These are phyloP conservation scores for Eidolon dupreanum DNA, from an alignment of 2,797 vertebrate species.

Conservation along the genomic window DNA sequence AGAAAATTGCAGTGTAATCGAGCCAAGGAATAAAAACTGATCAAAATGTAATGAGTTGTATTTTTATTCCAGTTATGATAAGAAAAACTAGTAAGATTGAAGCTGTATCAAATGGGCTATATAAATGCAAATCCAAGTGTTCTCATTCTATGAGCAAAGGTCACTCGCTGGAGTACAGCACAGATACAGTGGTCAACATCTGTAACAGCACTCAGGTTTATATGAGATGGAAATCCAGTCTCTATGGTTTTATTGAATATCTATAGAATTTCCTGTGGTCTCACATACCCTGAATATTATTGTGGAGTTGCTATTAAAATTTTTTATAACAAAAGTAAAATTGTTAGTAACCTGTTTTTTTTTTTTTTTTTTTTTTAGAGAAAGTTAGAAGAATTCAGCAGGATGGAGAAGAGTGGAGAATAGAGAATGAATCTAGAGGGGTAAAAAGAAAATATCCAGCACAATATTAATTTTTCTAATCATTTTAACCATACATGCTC, in stretches of 20 bases:
- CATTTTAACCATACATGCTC: not conserved
- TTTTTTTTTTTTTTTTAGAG: not conserved
- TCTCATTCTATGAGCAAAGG: not conserved
- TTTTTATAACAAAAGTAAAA: slow-evolving; percentile 5
- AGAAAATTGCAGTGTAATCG: not conserved
- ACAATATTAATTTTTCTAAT: not conserved
- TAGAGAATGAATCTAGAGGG: not conserved
- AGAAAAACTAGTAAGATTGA: not conserved
- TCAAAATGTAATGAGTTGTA: not conserved
- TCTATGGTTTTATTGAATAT: slow-evolving; percentile 2
- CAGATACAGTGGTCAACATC: not conserved
- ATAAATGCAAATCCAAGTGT: slow-evolving; percentile 24
- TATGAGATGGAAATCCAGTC: not conserved
- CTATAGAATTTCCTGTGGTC: not conserved
- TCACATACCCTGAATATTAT: not conserved
- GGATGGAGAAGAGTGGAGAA: not conserved
- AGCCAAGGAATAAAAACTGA: not conserved
- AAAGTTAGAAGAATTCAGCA: not conserved
- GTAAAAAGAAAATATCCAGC: not conserved
- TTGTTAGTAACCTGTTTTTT: not conserved
- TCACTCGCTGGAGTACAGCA: not conserved
- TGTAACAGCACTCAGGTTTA: not conserved
- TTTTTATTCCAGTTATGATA: slow-evolving; percentile 22
- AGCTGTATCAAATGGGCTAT: not conserved
- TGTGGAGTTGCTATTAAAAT: not conserved